These are phyloP conservation scores for Mastomys natalensis DNA, from an alignment of 2,113 vertebrate species.

Conservation along the genomic window DNA sequence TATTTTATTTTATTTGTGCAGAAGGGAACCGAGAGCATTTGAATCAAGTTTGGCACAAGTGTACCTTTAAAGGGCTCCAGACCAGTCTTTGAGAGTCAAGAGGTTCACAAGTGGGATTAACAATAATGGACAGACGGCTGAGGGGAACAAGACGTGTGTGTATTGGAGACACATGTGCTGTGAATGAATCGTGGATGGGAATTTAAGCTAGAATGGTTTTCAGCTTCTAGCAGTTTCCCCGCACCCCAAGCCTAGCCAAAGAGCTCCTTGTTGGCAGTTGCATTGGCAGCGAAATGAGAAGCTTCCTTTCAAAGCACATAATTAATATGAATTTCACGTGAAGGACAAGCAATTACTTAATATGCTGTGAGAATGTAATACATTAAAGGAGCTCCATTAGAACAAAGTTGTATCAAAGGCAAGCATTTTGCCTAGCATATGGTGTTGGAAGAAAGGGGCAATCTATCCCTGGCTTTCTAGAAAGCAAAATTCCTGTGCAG, in stretches of 20 bases:
- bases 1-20: not conserved
- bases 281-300: conserved; percentile 11
- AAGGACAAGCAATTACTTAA: not conserved
- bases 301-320: not conserved
- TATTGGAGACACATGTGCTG: not conserved
- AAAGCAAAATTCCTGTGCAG: not conserved
- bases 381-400: not conserved
- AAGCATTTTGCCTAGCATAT: not conserved
- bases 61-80: not conserved
- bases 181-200: not conserved
- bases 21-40: not conserved
- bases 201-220: not conserved
- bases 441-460: not conserved
- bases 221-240: not conserved
- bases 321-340: conserved; percentile 8
- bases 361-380: not conserved
- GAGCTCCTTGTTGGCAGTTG: not conserved
- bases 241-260: not conserved
- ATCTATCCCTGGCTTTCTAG: not conserved
- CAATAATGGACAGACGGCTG: not conserved
- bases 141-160: not conserved
- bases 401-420: not conserved
- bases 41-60: not conserved
- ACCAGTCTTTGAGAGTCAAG: not conserved
- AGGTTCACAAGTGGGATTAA: not conserved